Evolutionary conservation across 1,140 invertebrate species (phyloP).

Genomic region (Oryctes rhinoceros): DNA sequence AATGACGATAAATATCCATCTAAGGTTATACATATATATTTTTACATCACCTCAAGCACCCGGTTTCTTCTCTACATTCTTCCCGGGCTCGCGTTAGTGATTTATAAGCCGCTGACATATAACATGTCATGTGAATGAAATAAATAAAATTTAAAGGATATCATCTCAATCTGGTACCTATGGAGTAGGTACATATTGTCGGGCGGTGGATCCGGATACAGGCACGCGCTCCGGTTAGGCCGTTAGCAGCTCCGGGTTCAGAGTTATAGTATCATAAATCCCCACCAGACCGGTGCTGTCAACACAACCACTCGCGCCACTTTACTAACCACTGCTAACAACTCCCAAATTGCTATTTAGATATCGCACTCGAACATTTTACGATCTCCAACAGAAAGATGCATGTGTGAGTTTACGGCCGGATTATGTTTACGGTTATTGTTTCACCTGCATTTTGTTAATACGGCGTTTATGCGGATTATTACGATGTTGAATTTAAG

Average conservation of each 20-base stretch:
- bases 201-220: conserved; percentile 49
- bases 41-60: neutral
- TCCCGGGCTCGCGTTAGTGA: neutral
- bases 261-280: conserved; percentile 55
- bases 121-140: conserved; percentile 34
- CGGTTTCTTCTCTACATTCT: neutral
- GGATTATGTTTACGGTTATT: conserved; percentile 35
- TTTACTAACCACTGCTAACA: conserved; percentile 60
- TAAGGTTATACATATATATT: neutral
- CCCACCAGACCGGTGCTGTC: conserved; percentile 54
- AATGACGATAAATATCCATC: neutral
- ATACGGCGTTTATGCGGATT: neutral
- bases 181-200: conserved; percentile 37
- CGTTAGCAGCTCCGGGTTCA: conserved; percentile 46
- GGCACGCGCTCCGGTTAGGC: conserved; percentile 51
- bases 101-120: conserved; percentile 36
- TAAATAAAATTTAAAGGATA: conserved; percentile 40
- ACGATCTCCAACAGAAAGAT: conserved; percentile 34
- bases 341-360: conserved; percentile 59
- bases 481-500: neutral
- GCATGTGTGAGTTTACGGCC: conserved; percentile 40
- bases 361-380: conserved; percentile 47
- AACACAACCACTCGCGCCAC: conserved; percentile 54
- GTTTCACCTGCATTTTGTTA: neutral
- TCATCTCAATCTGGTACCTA: conserved; percentile 41